Evolutionary conservation across 2,797 vertebrate species (phyloP).

Genomic region (Argya squamiceps): DNA sequence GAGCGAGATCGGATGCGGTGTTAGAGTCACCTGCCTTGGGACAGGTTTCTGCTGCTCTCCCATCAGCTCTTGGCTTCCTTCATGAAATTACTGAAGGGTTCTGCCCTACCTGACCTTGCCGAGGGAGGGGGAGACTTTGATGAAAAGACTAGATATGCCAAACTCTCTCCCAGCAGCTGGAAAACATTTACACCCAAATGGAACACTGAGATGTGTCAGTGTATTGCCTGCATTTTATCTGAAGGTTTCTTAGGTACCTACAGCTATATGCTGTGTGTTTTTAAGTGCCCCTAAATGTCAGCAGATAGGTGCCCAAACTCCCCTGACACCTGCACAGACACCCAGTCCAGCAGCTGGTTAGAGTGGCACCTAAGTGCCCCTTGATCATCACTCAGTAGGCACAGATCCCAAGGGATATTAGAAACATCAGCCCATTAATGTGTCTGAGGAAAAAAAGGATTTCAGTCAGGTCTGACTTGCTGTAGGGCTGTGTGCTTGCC

Average conservation of each 20-base stretch:
- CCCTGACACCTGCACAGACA: rapidly evolving
- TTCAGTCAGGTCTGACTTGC: background rate
- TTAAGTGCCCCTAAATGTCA: background rate
- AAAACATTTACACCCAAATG: background rate
- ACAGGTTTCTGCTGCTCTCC: background rate
- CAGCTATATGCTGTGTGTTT: background rate
- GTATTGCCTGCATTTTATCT: background rate
- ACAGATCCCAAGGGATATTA: background rate
- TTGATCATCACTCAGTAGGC: background rate
- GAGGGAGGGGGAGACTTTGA: background rate
- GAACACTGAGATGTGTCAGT: background rate
- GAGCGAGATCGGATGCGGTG: background rate
- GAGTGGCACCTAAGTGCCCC: background rate
- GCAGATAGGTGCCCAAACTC: background rate
- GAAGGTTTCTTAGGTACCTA: background rate
- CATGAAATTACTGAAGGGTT: background rate
- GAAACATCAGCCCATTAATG: background rate
- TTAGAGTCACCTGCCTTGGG: background rate
- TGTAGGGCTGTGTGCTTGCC: background rate
- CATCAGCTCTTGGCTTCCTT: background rate
- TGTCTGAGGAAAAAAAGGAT: background rate
- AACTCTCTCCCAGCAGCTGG: background rate
- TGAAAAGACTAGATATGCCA: background rate
- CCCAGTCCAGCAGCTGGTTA: background rate
- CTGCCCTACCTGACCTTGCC: background rate